Evolutionary conservation across 2,888 invertebrate genomes (phyloP).

Genomic region (Anthrax anthrax): DNA sequence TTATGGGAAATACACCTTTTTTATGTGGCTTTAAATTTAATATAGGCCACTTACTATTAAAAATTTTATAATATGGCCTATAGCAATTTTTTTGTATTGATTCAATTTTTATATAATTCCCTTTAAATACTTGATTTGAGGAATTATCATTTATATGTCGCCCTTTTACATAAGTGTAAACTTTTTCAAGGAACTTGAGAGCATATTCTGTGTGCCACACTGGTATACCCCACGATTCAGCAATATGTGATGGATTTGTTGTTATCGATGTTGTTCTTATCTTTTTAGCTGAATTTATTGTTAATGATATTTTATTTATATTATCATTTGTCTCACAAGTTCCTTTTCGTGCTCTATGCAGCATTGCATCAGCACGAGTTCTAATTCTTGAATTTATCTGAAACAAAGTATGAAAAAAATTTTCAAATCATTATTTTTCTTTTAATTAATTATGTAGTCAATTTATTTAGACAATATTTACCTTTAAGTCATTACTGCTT

Average conservation of each 20-base stretch:
- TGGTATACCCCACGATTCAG: conserved; percentile 36
- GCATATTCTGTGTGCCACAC: conserved; percentile 45
- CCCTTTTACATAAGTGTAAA: conserved; percentile 39
- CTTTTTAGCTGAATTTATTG: neutral
- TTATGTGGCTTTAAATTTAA: conserved; percentile 19
- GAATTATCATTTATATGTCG: conserved; percentile 19
- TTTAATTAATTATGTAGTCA: no score
- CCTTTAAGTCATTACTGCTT: conserved; percentile 11
- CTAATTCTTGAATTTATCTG: conserved; percentile 10
- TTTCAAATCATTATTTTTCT: no score
- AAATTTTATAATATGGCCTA: conserved; percentile 31
- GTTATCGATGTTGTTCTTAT: neutral
- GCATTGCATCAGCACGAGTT: conserved; percentile 67
- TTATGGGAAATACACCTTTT: neutral
- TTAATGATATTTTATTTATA: neutral
- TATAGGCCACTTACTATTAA: conserved; percentile 31
- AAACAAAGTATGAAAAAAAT: conserved; percentile 1
- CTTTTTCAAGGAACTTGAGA: conserved; percentile 50
- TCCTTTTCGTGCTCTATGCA: conserved; percentile 47
- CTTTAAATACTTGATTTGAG: conserved; percentile 41
- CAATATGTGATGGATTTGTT: conserved; percentile 39
- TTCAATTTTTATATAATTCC: conserved; percentile 59
- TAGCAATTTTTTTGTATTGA: conserved; percentile 22
- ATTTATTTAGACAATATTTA: no score
- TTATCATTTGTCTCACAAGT: conserved; percentile 7